These are phyloP conservation scores for Sorex maritimensis DNA, from an alignment of 2,797 vertebrate species.

Conservation along the genomic window DNA sequence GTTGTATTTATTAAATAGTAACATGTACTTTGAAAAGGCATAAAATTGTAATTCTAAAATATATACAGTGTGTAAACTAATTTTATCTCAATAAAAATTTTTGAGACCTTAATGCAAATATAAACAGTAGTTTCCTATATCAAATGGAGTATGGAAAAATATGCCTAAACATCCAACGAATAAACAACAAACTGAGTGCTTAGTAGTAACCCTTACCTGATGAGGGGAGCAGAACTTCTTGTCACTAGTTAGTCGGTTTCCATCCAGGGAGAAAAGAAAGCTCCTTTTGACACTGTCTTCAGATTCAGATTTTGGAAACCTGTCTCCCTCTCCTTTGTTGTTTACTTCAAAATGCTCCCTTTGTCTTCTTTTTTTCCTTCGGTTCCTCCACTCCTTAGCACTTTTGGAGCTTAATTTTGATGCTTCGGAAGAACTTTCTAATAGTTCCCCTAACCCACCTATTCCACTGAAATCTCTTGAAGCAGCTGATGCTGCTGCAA, in stretches of 20 bases:
- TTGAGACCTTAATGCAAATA: too few species aligned
- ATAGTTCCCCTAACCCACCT: conserved; percentile 92
- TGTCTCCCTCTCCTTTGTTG: conserved; percentile 91
- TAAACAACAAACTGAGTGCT: conserved; percentile 45
- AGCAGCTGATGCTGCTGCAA: conserved; percentile 91
- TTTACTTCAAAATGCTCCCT: conserved; percentile 91
- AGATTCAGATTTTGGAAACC: conserved; percentile 93
- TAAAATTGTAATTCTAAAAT: too few species aligned
- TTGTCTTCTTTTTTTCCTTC: conserved; percentile 94
- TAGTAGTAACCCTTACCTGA: conserved; percentile 91
- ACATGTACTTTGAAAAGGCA: too few species aligned
- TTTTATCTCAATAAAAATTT: too few species aligned
- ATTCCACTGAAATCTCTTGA: conserved; percentile 92
- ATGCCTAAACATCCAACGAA: not conserved
- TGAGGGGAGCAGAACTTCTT: conserved; percentile 95
- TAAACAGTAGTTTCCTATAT: not conserved
- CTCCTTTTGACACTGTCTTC: conserved; percentile 94
- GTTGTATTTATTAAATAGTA: too few species aligned
- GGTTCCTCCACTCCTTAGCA: conserved; percentile 97
- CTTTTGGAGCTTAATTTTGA: conserved; percentile 98
- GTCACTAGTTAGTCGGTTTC: conserved; percentile 92
- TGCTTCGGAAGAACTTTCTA: conserved; percentile 95
- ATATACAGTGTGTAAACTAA: too few species aligned
- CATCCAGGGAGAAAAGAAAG: conserved; percentile 93
- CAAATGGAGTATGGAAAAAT: conserved; percentile 5